Evolutionary conservation across 2,113 vertebrate genomes (phyloP), one percentile per base, ranked within the genome.

Genomic region (Corythaixoides concolor): DNA sequence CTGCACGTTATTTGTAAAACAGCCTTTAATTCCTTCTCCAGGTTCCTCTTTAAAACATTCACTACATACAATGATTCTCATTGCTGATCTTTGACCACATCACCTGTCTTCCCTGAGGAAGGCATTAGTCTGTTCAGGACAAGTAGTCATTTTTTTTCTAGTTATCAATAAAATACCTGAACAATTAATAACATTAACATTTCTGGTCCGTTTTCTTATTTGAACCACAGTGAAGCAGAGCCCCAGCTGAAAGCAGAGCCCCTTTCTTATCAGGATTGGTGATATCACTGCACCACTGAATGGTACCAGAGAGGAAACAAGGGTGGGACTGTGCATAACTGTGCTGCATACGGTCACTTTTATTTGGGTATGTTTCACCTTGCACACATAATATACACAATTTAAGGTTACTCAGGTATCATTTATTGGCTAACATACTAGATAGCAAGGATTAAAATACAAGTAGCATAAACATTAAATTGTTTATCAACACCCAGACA

Each of bases 401-500:
- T 41, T 66, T 64, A 62, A 64, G n/a, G 45, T 52, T 62, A 43
- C 14, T 93, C 41, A 74, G 55, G 28, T 49, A 78, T 37, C 0
- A 32, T 70, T 63, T 78, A 15, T 7, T 69, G 45, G 27, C 32
- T 64, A 88, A 41, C 8, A 28, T 4, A 88, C 33, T 43, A 76
- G 39, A 58, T 8, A 90, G 24, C 21, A 68, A 66, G 24, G 24
- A 39, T 19, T 79, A n/a, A 56, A 15, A 45, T 9, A 4, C 5
- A 55, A 37, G 12, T 30, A 69, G 4, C 15, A 60, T 23, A 35
- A 88, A 17, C 30, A 62, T 53, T 68, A 39, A n/a, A 19, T 5
- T 66, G 11, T 13, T 75, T 49, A 53, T 17, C 26, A 41, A 0
- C 12, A 7, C 30, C 9, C 4, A 3, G 0, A 8, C 0, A 0